phyloP scores from a whole-genome alignment of 2,797 vertebrate species.

The Megaceryle alcyon region DNA sequence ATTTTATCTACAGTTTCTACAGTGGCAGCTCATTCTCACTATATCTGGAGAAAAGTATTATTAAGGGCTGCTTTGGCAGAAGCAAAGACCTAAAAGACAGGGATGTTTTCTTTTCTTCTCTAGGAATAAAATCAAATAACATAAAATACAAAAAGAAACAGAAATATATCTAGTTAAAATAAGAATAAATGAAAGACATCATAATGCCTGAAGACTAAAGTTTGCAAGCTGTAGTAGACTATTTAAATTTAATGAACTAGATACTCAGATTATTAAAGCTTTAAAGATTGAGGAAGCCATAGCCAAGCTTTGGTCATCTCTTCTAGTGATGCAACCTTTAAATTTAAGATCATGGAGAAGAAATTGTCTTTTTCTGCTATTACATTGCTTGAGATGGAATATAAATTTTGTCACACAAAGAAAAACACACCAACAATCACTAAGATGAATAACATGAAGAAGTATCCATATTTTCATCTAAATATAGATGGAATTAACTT shows the following conservation, averaged over 20 bases:
- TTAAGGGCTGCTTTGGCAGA: background rate
- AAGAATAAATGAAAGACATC: slow-evolving; percentile 4
- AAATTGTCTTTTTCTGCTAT: background rate
- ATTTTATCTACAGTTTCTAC: background rate
- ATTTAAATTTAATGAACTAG: background rate
- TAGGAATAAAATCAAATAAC: slow-evolving; percentile 8
- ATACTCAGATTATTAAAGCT: background rate
- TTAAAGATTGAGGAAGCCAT: background rate
- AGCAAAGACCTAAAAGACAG: background rate
- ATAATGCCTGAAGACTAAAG: background rate
- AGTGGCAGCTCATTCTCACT: background rate
- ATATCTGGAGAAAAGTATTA: background rate
- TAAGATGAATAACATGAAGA: background rate
- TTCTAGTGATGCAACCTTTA: background rate
- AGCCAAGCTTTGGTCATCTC: background rate
- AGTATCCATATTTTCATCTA: background rate
- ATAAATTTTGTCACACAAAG: background rate
- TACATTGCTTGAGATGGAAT: background rate
- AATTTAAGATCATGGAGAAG: background rate
- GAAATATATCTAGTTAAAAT: background rate
- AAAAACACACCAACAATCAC: background rate
- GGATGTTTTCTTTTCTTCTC: background rate
- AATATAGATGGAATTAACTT: background rate
- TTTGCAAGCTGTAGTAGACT: slow-evolving; percentile 10
- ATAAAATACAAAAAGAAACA: background rate